phyloP scores from a whole-genome alignment of 1,140 invertebrate genomes.

The Bombyx mori region ASM3026992v2 NC_085131.1:3881001-3881500 shows the following conservation, averaged over 20 bases:
- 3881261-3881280: conserved; percentile 74
- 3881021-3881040: conserved; percentile 35
- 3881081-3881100: conserved; percentile 30
- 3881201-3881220: conserved; percentile 54
- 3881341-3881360: conserved; percentile 34
- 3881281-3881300: conserved; percentile 85
- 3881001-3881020: conserved; percentile 33
- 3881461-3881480: conserved; percentile 74
- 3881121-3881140: conserved; percentile 25
- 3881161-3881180: conserved; percentile 48
- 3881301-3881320: conserved; percentile 68
- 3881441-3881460: conserved; percentile 67
- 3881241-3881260: conserved; percentile 37
- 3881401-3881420: conserved; percentile 51
- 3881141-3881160: conserved; percentile 34
- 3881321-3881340: conserved; percentile 30
- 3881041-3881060: conserved; percentile 31
- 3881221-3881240: conserved; percentile 53
- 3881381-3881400: conserved; percentile 39
- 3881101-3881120: conserved; percentile 28
- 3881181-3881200: conserved; percentile 53
- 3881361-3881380: conserved; percentile 19
- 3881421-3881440: conserved; percentile 51
- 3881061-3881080: conserved; percentile 20
- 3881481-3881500: conserved; percentile 80